Evolutionary conservation across 2,888 invertebrate species (phyloP).

Genomic region (Salticus scenicus): DNA sequence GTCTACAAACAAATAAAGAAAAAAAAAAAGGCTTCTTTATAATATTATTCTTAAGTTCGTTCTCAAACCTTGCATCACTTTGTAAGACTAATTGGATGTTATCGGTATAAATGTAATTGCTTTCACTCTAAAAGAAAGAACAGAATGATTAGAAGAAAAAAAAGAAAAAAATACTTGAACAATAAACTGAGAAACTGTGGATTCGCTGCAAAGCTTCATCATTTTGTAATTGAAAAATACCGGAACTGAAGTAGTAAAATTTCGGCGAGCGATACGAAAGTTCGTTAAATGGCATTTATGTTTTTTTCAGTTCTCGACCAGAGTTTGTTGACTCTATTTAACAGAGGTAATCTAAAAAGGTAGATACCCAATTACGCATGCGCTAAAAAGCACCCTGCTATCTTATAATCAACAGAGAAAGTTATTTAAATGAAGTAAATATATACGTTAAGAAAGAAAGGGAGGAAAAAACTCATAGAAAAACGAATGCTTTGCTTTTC

Average conservation of each 20-base stretch:
- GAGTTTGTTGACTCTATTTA: conserved; percentile 12
- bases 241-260: conserved; percentile 31
- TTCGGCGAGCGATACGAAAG: conserved; percentile 22
- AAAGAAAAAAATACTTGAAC: conserved; percentile 18
- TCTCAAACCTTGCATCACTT: not conserved
- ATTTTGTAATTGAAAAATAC: conserved; percentile 32
- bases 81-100: not conserved
- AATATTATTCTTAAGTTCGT: not conserved
- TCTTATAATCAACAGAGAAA: conserved; percentile 6
- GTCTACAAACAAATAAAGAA: not conserved
- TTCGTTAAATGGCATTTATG: conserved; percentile 14
- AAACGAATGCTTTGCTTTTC: conserved; percentile 11
- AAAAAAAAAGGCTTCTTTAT: not conserved
- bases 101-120: not conserved
- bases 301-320: not conserved
- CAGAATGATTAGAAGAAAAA: too few species aligned
- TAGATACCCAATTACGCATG: conserved; percentile 15
- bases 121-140: not conserved
- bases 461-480: not conserved
- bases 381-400: conserved; percentile 23
- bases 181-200: conserved; percentile 37
- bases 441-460: not conserved
- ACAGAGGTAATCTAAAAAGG: not conserved
- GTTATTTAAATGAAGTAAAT: conserved; percentile 24
- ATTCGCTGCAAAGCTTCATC: not conserved